Percentiles rank a stretch among this genome's conserved stretches.
phyloP scores from a whole-genome alignment of 2,888 invertebrate genomes.

The Axea sp. region DNA sequence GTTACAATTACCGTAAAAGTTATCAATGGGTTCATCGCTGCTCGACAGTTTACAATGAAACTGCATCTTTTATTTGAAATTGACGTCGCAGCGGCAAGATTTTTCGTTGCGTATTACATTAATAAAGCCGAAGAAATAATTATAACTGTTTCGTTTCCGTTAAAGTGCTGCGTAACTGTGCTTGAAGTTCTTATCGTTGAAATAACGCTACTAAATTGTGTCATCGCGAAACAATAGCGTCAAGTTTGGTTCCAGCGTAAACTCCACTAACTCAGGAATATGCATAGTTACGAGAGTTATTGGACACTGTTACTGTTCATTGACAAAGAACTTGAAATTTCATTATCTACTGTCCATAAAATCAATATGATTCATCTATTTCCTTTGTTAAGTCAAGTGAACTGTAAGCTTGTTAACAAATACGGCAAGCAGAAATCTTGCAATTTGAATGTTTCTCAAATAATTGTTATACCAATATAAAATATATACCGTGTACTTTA shows the following conservation, averaged over 20 bases:
- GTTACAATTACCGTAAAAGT: too few species aligned
- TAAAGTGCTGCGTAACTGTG: slow-evolving; percentile 47
- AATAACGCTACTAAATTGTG: slow-evolving; percentile 31
- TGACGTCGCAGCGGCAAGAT: slow-evolving; percentile 9
- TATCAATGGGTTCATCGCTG: slow-evolving; percentile 14
- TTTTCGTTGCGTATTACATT: slow-evolving; percentile 22
- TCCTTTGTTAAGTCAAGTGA: too few species aligned
- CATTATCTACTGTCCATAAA: too few species aligned
- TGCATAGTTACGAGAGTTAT: slow-evolving; percentile 22
- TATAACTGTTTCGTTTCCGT: slow-evolving; percentile 58
- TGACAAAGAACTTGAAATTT: slow-evolving; percentile 27
- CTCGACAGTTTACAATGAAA: slow-evolving; percentile 10
- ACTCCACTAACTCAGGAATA: slow-evolving; percentile 17
- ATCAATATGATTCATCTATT: too few species aligned
- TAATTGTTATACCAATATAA: too few species aligned
- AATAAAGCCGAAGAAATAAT: slow-evolving; percentile 50
- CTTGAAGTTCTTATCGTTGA: slow-evolving; percentile 37
- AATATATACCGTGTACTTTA: too few species aligned
- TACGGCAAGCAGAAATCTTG: too few species aligned
- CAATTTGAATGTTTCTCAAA: too few species aligned
- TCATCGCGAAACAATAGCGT: slow-evolving; percentile 44
- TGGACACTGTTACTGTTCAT: slow-evolving; percentile 18
- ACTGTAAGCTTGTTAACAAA: too few species aligned
- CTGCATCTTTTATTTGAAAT: slow-evolving; percentile 37
- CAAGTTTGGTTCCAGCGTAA: slow-evolving; percentile 11